Evolutionary conservation across 2,797 vertebrate species (phyloP), one percentile per base, ranked within the genome.

Genomic region (Halcyon chelicuti): DNA sequence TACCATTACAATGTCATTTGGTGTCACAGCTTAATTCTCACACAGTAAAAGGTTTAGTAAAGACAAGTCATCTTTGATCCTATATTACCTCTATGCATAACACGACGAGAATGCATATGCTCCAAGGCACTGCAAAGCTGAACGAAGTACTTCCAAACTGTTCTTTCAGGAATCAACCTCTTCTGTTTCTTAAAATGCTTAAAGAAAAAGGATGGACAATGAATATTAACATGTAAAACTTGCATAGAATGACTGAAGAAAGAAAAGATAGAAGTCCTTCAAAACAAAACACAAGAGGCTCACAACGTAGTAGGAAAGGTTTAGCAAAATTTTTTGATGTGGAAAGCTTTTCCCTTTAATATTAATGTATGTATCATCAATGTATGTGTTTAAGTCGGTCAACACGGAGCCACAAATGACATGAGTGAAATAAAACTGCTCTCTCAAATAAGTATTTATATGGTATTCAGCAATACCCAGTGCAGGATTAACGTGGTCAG

Each of bases 151-250:
- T 99, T 99, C 99, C 99, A 99, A 84, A 99, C 99, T 1, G 99
- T 99, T 97, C 99, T 99, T 97, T 99, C 99, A n/a, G 99, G 99
- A 96, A 99, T 99, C 94, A 99, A 98, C 86, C 99, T 98, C 98
- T 99, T 99, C 96, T 99, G 99, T 95, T 99, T 99, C 98, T 99
- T 99, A 98, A 99, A 99, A 98, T 99, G 99, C 99, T 99, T 97
- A 51, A 96, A 82, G 88, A 33, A 46, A 66, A 83, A 81, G 29
- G 25, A 91, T 28, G 35, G 52, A 47, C 20, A 78, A 23, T 81
- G 39, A 86, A 72, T 39, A 88, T 39, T 39, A 55, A 60, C 83
- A 74, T 61, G 15, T 83, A 60, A 67, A 79, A 90, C 12, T 54
- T 61, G 18, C 16, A 87, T 61, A 52, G 87, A 88, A 70, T 21